Percentiles rank a stretch among this genome's conserved stretches.
Conservation (phyloP, 2,888 invertebrate genomes). For the Stramonita haemastoma region DNA sequence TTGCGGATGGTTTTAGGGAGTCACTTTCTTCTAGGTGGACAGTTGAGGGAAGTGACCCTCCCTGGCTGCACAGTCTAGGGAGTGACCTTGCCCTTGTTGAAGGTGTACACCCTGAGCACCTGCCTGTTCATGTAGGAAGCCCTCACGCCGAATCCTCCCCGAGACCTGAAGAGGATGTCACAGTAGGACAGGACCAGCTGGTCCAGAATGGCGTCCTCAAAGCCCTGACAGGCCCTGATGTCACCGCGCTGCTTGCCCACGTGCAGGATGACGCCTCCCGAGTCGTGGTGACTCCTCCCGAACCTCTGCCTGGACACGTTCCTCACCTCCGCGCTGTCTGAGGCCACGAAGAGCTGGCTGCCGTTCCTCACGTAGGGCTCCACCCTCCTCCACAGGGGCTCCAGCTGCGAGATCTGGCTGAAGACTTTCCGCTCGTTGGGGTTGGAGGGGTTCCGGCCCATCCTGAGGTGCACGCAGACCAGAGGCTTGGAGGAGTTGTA, state of each 20-base stretch:
- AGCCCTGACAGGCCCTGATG: constrained; percentile 40
- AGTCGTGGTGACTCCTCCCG: constrained; percentile 22
- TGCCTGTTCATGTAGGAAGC: constrained; percentile 42
- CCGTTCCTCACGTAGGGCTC: constrained; percentile 42
- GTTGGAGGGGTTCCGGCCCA: constrained; percentile 39
- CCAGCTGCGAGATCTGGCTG: constrained; percentile 14
- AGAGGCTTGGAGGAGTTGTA: constrained; percentile 3
- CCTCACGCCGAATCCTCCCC: constrained; percentile 49
- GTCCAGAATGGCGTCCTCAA: constrained; percentile 48
- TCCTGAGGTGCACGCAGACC: constrained; percentile 45
- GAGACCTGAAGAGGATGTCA: constrained; percentile 42
- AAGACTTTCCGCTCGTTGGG: constrained; percentile 23
- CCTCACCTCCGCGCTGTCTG: constrained; percentile 41
- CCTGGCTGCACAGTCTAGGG: too few species aligned
- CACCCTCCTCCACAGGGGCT: constrained; percentile 47
- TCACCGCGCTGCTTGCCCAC: constrained; percentile 37
- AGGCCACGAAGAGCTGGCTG: constrained; percentile 48
- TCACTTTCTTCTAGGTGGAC: too few species aligned
- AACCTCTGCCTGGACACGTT: constrained; percentile 34
- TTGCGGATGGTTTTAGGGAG: too few species aligned
- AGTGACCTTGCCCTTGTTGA: too few species aligned
- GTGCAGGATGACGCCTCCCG: constrained; percentile 45
- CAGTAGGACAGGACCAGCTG: constrained; percentile 46
- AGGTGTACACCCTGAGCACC: too few species aligned
- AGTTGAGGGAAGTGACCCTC: too few species aligned